phyloP scores from a whole-genome alignment of 2,888 invertebrate genomes.

The Caenorhabditis sp. region DNA sequence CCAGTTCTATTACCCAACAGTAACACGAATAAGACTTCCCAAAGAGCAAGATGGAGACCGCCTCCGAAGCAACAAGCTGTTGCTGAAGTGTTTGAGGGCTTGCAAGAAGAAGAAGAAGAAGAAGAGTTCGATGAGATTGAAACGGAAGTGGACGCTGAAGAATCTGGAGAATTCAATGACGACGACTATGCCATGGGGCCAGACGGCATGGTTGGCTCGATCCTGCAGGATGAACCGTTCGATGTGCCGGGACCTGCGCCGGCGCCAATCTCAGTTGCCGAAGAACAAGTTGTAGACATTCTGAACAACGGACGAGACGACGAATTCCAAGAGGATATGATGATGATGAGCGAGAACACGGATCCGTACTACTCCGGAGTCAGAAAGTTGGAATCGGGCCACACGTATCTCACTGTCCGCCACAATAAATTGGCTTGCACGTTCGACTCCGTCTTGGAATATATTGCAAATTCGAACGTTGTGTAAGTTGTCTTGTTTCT shows the following conservation, averaged over 20 bases:
- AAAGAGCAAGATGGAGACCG: background rate
- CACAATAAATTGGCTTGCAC: slow-evolving; percentile 55
- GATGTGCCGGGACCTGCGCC: too few species aligned
- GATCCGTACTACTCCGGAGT: slow-evolving; percentile 57
- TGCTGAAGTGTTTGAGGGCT: too few species aligned
- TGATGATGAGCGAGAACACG: slow-evolving; percentile 50
- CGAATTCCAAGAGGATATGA: slow-evolving; percentile 57
- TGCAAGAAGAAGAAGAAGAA: background rate
- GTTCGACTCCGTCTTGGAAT: slow-evolving; percentile 57
- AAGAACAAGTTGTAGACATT: slow-evolving; percentile 35
- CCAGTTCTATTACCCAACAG: slow-evolving; percentile 5
- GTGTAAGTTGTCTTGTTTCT: slow-evolving; percentile 49
- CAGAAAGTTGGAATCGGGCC: slow-evolving; percentile 50
- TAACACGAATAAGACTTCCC: background rate
- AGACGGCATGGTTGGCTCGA: background rate
- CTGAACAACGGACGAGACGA: slow-evolving; percentile 54
- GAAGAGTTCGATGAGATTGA: background rate
- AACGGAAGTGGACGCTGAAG: background rate
- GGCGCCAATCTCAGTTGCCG: too few species aligned
- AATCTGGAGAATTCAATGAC: background rate
- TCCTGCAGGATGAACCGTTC: background rate
- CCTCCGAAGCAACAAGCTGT: background rate
- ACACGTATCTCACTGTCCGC: slow-evolving; percentile 59
- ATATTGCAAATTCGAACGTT: slow-evolving; percentile 58
- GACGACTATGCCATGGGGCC: background rate